phyloP scores from a whole-genome alignment of 2,113 vertebrate genomes.

The Suncus etruscus region DNA sequence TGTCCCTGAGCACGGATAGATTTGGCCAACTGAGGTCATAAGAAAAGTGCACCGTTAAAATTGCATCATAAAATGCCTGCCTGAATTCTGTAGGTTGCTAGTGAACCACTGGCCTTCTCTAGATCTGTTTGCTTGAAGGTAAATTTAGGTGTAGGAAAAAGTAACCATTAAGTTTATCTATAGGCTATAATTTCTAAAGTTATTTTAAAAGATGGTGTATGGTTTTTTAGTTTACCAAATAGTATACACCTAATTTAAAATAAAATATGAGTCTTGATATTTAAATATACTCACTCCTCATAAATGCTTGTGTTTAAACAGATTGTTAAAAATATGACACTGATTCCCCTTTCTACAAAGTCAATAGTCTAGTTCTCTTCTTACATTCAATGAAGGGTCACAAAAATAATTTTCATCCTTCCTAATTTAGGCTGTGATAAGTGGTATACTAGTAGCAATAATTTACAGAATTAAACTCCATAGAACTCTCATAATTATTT shows the following conservation, averaged over 20 bases:
- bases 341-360: neutral
- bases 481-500: constrained; percentile 46
- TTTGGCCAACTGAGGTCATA: neutral
- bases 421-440: constrained; percentile 6
- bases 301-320: neutral
- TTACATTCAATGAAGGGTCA: neutral
- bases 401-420: constrained; percentile 31
- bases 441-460: constrained; percentile 23
- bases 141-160: neutral
- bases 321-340: neutral
- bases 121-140: neutral
- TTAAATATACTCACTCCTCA: neutral
- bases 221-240: neutral
- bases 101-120: neutral
- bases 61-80: neutral
- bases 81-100: neutral
- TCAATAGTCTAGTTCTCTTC: neutral
- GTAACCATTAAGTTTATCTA: neutral
- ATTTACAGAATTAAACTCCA: constrained; percentile 45
- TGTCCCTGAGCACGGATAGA: no score
- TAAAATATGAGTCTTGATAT: neutral
- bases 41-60: neutral
- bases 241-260: constrained; percentile 12
- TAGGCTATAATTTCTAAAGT: constrained; percentile 26
- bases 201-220: neutral